Evolutionary conservation across 2,113 vertebrate species (phyloP).

Genomic region (Hydrolagus affinis): DNA sequence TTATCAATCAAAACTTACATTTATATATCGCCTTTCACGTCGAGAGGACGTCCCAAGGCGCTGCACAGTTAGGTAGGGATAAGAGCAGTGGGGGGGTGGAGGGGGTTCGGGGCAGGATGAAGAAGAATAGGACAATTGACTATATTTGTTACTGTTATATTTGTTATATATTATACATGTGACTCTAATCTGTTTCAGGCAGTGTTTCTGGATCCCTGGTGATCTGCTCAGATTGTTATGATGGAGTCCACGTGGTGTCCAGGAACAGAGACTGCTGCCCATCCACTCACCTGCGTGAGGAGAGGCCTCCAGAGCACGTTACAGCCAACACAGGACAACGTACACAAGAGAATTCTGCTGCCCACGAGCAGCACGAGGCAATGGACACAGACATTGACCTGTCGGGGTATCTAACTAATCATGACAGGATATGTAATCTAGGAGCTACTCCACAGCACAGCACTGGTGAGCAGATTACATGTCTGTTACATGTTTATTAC

Average conservation of each 20-base stretch:
- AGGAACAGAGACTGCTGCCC: conserved; percentile 83
- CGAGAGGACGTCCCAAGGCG: too few relatives aligned
- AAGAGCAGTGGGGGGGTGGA: too few relatives aligned
- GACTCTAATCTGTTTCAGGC: conserved; percentile 42
- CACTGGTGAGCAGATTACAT: conserved; percentile 55
- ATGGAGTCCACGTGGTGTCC: conserved; percentile 89
- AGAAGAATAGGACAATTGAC: too few relatives aligned
- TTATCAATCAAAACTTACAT: too few relatives aligned
- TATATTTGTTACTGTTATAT: too few relatives aligned
- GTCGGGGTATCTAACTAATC: conserved; percentile 56
- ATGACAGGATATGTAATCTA: conserved; percentile 57
- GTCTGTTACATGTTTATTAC: not conserved
- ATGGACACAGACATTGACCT: conserved; percentile 59
- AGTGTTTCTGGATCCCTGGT: conserved; percentile 57
- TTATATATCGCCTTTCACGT: too few relatives aligned
- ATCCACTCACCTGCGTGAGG: conserved; percentile 74
- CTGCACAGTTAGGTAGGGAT: too few relatives aligned
- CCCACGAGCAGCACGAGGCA: conserved; percentile 47
- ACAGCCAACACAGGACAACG: conserved; percentile 57
- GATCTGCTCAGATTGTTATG: conserved; percentile 93
- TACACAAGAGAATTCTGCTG: conserved; percentile 51
- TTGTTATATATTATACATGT: too few relatives aligned
- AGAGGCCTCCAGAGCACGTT: conserved; percentile 67
- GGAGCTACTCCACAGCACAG: conserved; percentile 47
- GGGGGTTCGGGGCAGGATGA: too few relatives aligned